These are phyloP conservation scores for Stenoptilia bipunctidactyla DNA, from an alignment of 2,888 invertebrate genomes.

Conservation along the genomic window DNA sequence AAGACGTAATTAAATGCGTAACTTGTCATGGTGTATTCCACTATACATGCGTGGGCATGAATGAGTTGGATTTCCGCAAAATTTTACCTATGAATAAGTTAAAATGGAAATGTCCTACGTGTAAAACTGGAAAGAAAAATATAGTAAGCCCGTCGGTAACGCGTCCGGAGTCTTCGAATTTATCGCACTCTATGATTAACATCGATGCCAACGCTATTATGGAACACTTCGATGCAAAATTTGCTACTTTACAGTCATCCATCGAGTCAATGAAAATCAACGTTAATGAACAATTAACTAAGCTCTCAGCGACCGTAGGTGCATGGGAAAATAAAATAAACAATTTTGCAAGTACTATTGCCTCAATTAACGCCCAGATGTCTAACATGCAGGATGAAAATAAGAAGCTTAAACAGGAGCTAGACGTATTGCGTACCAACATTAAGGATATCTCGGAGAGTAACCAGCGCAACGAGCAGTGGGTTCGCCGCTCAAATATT, in stretches of 20 bases:
- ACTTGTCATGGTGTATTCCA: not conserved
- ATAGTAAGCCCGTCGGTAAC: not conserved
- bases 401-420: not conserved
- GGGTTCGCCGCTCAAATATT: constrained; percentile 4
- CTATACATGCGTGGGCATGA: not conserved
- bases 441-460: not conserved
- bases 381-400: not conserved
- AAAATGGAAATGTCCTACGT: not conserved
- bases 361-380: not conserved
- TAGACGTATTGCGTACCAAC: not conserved
- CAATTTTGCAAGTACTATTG: not conserved
- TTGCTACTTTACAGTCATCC: not conserved
- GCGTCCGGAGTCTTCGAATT: not conserved
- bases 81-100: not conserved
- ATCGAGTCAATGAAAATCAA: not conserved
- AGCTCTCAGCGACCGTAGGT: not conserved
- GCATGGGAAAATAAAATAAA: not conserved
- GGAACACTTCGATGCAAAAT: not conserved
- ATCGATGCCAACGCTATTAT: not conserved
- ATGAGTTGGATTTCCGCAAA: not conserved
- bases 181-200: not conserved
- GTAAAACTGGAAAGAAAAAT: not conserved
- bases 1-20: not conserved
- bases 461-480: constrained; percentile 2
- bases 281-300: not conserved